Evolutionary conservation across 2,113 vertebrate genomes (phyloP).

Genomic region (Formicarius rufipectus): DNA sequence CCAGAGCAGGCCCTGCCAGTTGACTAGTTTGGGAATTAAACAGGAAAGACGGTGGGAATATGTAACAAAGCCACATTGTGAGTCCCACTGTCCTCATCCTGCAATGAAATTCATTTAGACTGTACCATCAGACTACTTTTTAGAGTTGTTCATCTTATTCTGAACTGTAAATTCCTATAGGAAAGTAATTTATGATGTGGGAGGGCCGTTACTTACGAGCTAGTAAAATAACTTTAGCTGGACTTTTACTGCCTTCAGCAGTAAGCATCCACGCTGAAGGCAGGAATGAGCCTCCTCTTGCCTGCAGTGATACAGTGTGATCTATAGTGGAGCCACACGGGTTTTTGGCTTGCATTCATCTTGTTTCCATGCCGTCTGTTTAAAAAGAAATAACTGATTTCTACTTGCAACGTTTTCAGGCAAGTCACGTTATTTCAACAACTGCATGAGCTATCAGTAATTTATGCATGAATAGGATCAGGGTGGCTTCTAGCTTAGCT

Average conservation of each 20-base stretch:
- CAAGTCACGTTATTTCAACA: background rate
- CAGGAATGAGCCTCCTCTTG: background rate
- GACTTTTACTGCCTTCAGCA: conserved; percentile 37
- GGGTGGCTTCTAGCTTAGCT: background rate
- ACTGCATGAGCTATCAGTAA: background rate
- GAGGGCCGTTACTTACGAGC: conserved; percentile 32
- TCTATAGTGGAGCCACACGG: background rate
- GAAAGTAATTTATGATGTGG: conserved; percentile 34
- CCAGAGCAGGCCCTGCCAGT: background rate
- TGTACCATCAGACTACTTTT: background rate
- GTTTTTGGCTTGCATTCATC: background rate
- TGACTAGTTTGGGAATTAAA: background rate
- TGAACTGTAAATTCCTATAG: conserved; percentile 14
- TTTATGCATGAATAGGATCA: background rate
- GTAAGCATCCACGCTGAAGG: background rate
- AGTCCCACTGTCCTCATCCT: background rate
- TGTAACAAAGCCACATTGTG: background rate
- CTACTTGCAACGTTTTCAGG: background rate
- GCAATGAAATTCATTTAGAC: background rate
- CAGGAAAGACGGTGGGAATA: background rate
- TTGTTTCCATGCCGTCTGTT: background rate
- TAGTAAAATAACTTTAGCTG: conserved; percentile 47
- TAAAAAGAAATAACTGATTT: background rate
- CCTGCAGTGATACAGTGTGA: background rate
- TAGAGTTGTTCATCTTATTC: background rate